These are phyloP conservation scores for Autographa pulchrina DNA, from an alignment of 2,888 invertebrate genomes.

Conservation along the genomic window DNA sequence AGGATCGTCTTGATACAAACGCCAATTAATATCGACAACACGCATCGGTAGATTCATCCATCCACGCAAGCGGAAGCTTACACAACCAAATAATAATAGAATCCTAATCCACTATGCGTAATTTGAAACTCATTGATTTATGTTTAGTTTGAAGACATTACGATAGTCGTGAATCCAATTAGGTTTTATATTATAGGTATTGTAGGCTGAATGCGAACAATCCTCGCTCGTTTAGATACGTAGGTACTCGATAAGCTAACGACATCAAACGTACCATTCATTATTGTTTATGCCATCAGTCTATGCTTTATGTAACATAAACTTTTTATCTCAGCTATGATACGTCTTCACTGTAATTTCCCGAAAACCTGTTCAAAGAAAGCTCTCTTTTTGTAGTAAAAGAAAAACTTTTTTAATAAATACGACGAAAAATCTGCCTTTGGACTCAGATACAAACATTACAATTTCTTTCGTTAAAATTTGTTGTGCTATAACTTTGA, in stretches of 20 bases:
- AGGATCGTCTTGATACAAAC: neutral
- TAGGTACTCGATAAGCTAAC: slow-evolving; percentile 42
- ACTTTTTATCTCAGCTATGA: slow-evolving; percentile 42
- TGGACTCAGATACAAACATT: slow-evolving; percentile 24
- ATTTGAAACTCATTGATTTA: slow-evolving; percentile 22
- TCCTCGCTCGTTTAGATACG: slow-evolving; percentile 29
- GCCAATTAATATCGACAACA: neutral
- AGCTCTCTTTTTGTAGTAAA: slow-evolving; percentile 52
- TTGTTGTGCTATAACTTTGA: slow-evolving; percentile 8
- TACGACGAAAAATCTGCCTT: slow-evolving; percentile 39
- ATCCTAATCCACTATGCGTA: slow-evolving; percentile 30
- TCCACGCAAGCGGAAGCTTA: neutral
- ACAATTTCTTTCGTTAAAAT: slow-evolving; percentile 8
- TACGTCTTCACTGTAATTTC: slow-evolving; percentile 43
- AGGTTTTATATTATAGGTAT: slow-evolving; percentile 29
- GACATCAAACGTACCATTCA: slow-evolving; percentile 25
- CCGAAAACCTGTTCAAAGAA: slow-evolving; percentile 51
- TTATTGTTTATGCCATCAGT: slow-evolving; percentile 30
- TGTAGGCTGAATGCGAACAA: slow-evolving; percentile 16
- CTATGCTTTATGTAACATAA: slow-evolving; percentile 33
- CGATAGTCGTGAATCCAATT: slow-evolving; percentile 26
- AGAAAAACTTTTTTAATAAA: slow-evolving; percentile 68
- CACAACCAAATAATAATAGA: slow-evolving; percentile 3
- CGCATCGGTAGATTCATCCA: neutral
- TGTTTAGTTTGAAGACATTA: slow-evolving; percentile 26